Conservation (phyloP, 2,888 invertebrate genomes). For the Drosophila lacicola region DNA sequence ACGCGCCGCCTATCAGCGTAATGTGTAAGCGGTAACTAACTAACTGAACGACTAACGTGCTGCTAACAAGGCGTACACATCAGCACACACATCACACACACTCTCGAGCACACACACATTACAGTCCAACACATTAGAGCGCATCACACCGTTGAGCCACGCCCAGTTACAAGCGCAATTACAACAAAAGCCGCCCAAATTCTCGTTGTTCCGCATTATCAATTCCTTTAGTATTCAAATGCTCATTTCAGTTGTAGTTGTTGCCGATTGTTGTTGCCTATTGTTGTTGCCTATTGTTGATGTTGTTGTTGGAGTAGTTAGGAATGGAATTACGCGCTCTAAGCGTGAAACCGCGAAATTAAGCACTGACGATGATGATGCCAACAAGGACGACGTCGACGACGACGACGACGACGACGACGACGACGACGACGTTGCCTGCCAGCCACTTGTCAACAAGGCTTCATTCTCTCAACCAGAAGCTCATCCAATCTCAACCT, state of each 20-base stretch:
- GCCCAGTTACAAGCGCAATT: conserved; percentile 63
- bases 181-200: conserved; percentile 57
- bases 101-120: conserved; percentile 11
- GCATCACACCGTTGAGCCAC: conserved; percentile 42
- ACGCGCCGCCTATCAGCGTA: conserved; percentile 36
- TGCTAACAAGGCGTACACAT: conserved; percentile 53
- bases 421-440: conserved; percentile 35
- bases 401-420: conserved; percentile 23
- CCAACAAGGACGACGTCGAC: conserved; percentile 18
- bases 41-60: conserved; percentile 63
- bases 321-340: conserved; percentile 52
- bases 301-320: conserved; percentile 44
- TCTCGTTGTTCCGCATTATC: conserved; percentile 60
- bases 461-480: conserved; percentile 54
- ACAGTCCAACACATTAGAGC: conserved; percentile 28
- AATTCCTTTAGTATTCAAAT: conserved; percentile 74
- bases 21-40: conserved; percentile 66
- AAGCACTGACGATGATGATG: conserved; percentile 56
- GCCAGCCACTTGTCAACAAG: conserved; percentile 74
- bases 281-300: conserved; percentile 14
- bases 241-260: conserved; percentile 57
- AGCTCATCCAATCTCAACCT: conserved; percentile 59
- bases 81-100: conserved; percentile 5
- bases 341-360: conserved; percentile 71
- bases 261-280: conserved; percentile 13